Evolutionary conservation across 1,140 invertebrate genomes (phyloP).

Genomic region (Orius laevigatus): DNA sequence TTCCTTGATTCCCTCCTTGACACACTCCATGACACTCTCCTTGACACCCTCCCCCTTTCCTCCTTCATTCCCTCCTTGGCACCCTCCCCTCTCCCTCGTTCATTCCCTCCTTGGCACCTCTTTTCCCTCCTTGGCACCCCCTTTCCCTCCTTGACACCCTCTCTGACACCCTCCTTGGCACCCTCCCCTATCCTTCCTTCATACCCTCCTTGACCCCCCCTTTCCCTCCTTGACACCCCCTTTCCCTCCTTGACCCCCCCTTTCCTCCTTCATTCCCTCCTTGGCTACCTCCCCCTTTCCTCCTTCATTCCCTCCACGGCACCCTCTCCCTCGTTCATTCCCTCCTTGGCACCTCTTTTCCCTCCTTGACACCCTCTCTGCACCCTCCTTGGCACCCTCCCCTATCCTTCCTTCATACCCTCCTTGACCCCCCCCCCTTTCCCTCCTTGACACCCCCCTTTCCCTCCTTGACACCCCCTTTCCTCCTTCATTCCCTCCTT

Average conservation of each 20-base stretch:
- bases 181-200: too few relatives aligned
- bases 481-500: background rate
- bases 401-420: too few relatives aligned
- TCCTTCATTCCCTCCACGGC: too few relatives aligned
- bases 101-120: too few relatives aligned
- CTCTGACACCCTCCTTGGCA: too few relatives aligned
- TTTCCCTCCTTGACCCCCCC: background rate
- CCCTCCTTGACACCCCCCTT: background rate
- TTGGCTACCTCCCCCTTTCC: background rate
- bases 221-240: background rate
- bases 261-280: background rate
- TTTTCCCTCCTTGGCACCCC: too few relatives aligned
- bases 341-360: too few relatives aligned
- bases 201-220: background rate
- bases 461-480: background rate
- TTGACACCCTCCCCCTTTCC: background rate
- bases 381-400: background rate
- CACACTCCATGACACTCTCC: background rate
- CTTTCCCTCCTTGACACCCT: background rate
- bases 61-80: too few relatives aligned
- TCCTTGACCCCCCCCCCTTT: too few relatives aligned
- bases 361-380: background rate
- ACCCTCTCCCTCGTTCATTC: too few relatives aligned
- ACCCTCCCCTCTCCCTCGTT: too few relatives aligned
- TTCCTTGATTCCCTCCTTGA: background rate